phyloP scores from a whole-genome alignment of 2,113 vertebrate species.

The Pachycephala philippinensis region DNA sequence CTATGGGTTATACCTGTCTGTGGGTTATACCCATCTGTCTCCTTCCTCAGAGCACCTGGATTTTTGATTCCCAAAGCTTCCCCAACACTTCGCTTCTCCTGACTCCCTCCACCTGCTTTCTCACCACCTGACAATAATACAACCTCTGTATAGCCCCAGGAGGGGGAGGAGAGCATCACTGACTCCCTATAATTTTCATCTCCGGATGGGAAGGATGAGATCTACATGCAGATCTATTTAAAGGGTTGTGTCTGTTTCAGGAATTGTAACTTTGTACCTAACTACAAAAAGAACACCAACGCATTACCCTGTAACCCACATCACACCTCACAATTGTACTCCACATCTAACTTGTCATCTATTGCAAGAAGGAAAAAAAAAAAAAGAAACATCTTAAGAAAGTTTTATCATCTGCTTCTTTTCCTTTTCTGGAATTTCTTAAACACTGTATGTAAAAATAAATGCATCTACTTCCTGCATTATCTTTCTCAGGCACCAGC shows the following conservation, averaged over 20 bases:
- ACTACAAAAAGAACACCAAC: constrained; percentile 46
- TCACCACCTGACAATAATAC: neutral
- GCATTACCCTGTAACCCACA: constrained; percentile 41
- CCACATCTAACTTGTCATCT: constrained; percentile 28
- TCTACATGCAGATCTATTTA: constrained; percentile 35
- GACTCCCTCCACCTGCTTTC: neutral
- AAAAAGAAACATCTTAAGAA: neutral
- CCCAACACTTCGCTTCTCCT: neutral
- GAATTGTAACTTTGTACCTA: constrained; percentile 35
- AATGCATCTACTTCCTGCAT: neutral
- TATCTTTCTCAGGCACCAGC: neutral
- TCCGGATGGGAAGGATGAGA: constrained; percentile 35
- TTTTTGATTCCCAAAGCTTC: neutral
- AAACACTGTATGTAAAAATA: neutral
- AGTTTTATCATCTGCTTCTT: neutral
- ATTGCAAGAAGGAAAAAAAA: neutral
- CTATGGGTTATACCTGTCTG: neutral
- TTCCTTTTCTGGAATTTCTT: constrained; percentile 34
- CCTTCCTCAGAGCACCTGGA: neutral
- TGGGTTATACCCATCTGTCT: neutral
- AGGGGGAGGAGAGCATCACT: constrained; percentile 23
- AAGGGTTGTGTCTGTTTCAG: constrained; percentile 12
- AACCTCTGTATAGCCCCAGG: neutral
- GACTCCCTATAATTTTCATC: constrained; percentile 46
- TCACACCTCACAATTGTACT: constrained; percentile 17